phyloP scores from a whole-genome alignment of 2,113 vertebrate genomes.

The Pollachius pollachius region DNA sequence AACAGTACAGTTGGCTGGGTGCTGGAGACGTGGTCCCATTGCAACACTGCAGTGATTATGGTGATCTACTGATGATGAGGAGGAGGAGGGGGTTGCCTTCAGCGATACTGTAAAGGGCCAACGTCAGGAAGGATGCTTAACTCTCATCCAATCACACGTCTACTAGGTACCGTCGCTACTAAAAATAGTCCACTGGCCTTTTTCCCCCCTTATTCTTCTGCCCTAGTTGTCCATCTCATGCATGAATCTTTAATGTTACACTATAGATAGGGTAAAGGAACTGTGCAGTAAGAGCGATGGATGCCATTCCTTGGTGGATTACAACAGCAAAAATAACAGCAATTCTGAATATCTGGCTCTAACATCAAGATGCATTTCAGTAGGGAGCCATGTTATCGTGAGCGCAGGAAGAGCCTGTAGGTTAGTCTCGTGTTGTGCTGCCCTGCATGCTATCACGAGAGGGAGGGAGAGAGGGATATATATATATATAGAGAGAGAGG shows the following conservation, averaged over 20 bases:
- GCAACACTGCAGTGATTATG: neutral
- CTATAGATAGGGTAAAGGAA: too few species aligned
- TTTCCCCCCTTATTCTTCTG: neutral
- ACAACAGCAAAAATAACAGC: too few species aligned
- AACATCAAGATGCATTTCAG: too few species aligned
- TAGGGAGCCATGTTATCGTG: too few species aligned
- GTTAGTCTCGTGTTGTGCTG: too few species aligned
- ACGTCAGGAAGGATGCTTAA: neutral
- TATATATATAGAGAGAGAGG: too few species aligned
- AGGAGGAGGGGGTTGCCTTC: neutral
- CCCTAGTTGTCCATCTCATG: neutral
- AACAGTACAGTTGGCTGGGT: neutral
- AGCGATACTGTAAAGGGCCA: neutral
- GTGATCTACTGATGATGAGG: neutral
- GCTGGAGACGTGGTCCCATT: neutral
- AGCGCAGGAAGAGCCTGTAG: too few species aligned
- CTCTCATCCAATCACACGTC: neutral
- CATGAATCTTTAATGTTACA: neutral
- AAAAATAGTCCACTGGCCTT: neutral
- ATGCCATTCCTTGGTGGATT: too few species aligned
- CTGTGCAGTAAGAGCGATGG: too few species aligned
- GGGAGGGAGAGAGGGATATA: too few species aligned
- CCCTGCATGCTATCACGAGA: too few species aligned
- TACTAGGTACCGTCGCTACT: neutral
- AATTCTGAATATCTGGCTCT: too few species aligned